Percentiles rank a stretch among this genome's conserved stretches.
These are phyloP conservation scores for Phaedon cochleariae DNA, from an alignment of 2,888 invertebrate genomes.

Conservation along the genomic window DNA sequence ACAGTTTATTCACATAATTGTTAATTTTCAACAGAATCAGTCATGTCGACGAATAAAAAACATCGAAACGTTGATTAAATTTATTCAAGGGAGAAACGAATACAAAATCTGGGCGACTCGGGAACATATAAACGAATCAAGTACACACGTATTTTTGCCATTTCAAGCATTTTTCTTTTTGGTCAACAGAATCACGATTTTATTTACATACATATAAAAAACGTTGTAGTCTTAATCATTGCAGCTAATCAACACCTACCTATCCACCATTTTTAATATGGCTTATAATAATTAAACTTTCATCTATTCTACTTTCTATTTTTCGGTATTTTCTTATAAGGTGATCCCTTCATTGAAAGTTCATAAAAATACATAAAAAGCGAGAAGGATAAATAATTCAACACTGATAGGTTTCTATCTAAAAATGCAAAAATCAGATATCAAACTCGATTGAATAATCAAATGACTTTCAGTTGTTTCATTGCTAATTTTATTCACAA, in stretches of 20 bases:
- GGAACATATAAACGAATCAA: conserved; percentile 4
- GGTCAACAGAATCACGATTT: conserved; percentile 20
- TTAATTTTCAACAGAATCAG: background rate
- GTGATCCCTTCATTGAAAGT: conserved; percentile 15
- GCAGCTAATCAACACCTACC: conserved; percentile 36
- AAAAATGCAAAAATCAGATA: conserved; percentile 22
- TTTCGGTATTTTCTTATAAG: conserved; percentile 28
- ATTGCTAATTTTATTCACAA: conserved; percentile 39
- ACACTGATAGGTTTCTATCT: conserved; percentile 32
- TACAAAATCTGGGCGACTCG: conserved; percentile 20
- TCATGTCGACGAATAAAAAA: conserved; percentile 9
- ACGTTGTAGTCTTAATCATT: conserved; percentile 34
- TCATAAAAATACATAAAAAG: conserved; percentile 33
- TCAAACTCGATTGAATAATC: background rate
- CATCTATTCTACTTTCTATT: conserved; percentile 37
- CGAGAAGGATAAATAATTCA: conserved; percentile 24
- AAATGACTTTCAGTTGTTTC: conserved; percentile 10
- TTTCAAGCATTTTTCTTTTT: conserved; percentile 13
- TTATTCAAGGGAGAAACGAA: conserved; percentile 39
- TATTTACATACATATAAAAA: conserved; percentile 42
- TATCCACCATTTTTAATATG: too few species aligned
- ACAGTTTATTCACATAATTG: background rate
- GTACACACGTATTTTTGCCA: background rate
- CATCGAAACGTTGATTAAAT: conserved; percentile 34
- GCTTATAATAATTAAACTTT: conserved; percentile 37